Conservation (phyloP, 2,888 invertebrate genomes). For the Rotaria magnacalcarata region DNA sequence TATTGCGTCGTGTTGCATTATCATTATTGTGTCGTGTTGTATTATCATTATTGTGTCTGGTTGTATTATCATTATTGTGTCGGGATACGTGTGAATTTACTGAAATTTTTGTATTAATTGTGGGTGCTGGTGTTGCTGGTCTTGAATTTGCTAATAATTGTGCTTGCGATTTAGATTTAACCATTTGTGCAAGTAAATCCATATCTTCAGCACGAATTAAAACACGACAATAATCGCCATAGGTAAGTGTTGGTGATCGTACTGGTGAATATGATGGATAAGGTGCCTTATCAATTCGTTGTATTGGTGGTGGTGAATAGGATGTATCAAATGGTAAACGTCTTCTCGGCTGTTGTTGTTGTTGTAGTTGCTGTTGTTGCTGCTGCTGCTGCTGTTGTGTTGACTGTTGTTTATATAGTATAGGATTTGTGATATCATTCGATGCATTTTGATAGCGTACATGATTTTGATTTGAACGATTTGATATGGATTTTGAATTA, state of each 20-base stretch:
- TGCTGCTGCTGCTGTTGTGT: too few relatives aligned
- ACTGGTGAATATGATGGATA: not conserved
- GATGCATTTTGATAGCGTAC: not conserved
- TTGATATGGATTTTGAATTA: not conserved
- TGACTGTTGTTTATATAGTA: too few relatives aligned
- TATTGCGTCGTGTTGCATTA: not conserved
- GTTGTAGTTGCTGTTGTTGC: not conserved
- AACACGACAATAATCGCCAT: conserved; percentile 33
- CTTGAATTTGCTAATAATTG: not conserved
- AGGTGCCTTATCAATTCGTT: not conserved
- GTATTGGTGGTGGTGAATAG: not conserved
- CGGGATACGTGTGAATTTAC: not conserved
- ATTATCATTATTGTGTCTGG: too few relatives aligned
- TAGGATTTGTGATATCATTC: not conserved
- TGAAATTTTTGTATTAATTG: not conserved
- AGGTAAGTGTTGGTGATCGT: not conserved
- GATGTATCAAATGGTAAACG: conserved; percentile 1
- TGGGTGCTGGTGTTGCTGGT: not conserved
- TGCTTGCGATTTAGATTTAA: conserved; percentile 18
- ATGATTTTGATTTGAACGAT: not conserved
- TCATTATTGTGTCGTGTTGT: not conserved
- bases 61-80: too few relatives aligned
- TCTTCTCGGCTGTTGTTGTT: not conserved
- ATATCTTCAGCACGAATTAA: conserved; percentile 18
- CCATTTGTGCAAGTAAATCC: conserved; percentile 31